Evolutionary conservation across 2,888 invertebrate genomes (phyloP), one percentile per base, ranked within the genome.

Genomic region (Rhagophthalmus giganteus): DNA sequence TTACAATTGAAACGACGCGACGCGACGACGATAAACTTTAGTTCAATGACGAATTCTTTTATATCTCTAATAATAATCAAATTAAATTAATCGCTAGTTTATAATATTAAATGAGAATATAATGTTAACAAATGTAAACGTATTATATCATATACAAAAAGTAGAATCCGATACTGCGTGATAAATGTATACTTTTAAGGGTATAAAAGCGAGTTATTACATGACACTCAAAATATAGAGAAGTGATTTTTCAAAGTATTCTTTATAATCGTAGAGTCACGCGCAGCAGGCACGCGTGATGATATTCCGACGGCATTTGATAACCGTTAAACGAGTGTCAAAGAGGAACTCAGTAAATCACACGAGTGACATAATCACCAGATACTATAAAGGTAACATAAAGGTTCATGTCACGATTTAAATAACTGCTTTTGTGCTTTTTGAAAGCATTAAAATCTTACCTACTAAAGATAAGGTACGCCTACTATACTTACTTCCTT

Each of bases 31-130:
- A 68, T 71, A 71, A 72, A 70, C 70, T 65, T 53, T 55, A 61
- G 67, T 69, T 67, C 67, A 70, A 71, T 71, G 71, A 72, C 70
- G 70, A 70, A 68, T 64, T 67, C 65, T 61, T 65, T 65, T 63
- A 62, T 61, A 62, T 66, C n/a, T n/a, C n/a, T n/a, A n/a, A n/a
- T n/a, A n/a, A n/a, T 70, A 69, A 70, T 73, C 69, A 70, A 59
- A 52, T 52, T 45, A 20, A 45, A 48, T 41, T 54, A 14, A 35
- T 42, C 40, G 27, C 30, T 13, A 26, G 37, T n/a, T n/a, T n/a
- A n/a, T n/a, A n/a, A n/a, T n/a, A n/a, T n/a, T n/a, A n/a, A n/a
- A n/a, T n/a, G n/a, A n/a, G 4, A 5, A 7, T 20, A 20, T 20
- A 30, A 25, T 39, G 46, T 25, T 45, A n/a, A 44, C 28, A 39